Evolutionary conservation across 2,888 invertebrate genomes (phyloP).

Genomic region (Crocallis elinguaria): DNA sequence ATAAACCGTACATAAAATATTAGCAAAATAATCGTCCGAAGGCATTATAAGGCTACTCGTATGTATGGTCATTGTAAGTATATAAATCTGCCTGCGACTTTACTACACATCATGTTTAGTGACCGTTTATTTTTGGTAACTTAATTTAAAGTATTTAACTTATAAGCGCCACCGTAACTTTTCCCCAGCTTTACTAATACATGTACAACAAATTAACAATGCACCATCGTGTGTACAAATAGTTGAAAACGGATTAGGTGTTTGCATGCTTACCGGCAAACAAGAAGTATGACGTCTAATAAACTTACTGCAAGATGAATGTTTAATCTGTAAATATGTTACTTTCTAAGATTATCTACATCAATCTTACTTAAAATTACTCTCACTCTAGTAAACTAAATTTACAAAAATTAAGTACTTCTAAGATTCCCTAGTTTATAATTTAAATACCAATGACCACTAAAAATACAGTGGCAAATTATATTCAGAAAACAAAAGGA

Average conservation of each 20-base stretch:
- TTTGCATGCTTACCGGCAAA: slow-evolving; percentile 76
- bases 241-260: slow-evolving; percentile 40
- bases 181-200: not conserved
- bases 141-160: not conserved
- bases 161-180: not conserved
- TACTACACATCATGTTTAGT: not conserved
- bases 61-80: no score
- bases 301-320: slow-evolving; percentile 77
- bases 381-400: slow-evolving; percentile 20
- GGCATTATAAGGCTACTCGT: not conserved
- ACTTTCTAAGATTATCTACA: slow-evolving; percentile 19
- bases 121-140: not conserved
- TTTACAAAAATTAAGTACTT: no score
- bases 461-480: no score
- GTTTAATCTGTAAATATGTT: slow-evolving; percentile 73
- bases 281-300: slow-evolving; percentile 69
- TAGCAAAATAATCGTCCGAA: not conserved
- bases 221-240: slow-evolving; percentile 28
- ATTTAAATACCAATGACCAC: no score
- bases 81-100: no score
- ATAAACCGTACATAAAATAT: not conserved
- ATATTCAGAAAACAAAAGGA: slow-evolving; percentile 18
- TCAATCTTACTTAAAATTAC: slow-evolving; percentile 1
- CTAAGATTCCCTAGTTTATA: no score
- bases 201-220: not conserved